Conservation (phyloP, 37 sponge, comb jelly and placozoan species). For the Haliclona indistincta region DNA sequence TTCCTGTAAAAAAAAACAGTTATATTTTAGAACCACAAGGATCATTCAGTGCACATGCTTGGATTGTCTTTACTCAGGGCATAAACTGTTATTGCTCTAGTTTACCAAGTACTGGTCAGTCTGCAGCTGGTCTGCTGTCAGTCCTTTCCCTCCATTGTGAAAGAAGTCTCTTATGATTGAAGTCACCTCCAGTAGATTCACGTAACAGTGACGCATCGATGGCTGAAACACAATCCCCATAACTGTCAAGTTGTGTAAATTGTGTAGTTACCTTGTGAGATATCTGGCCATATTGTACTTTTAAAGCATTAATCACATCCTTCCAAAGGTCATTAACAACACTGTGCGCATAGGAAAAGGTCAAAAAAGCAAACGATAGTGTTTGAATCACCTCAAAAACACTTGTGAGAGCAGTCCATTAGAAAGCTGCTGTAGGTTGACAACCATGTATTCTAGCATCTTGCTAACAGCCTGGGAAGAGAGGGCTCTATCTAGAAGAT, state of each 20-base stretch:
- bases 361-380: too few relatives aligned
- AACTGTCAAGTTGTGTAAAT: too few relatives aligned
- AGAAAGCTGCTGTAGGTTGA: conserved; percentile 35
- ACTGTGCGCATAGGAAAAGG: background rate
- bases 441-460: conserved; percentile 29
- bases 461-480: conserved; percentile 11
- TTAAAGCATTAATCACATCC: background rate
- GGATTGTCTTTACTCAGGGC: too few relatives aligned
- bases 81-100: too few relatives aligned
- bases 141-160: conserved; percentile 47
- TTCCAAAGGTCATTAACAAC: conserved; percentile 32
- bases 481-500: background rate
- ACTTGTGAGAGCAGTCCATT: conserved; percentile 15
- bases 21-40: too few relatives aligned
- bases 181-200: background rate
- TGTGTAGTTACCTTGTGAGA: too few relatives aligned
- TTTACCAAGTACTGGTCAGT: conserved; percentile 27
- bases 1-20: too few relatives aligned
- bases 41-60: too few relatives aligned
- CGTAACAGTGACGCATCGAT: conserved; percentile 3
- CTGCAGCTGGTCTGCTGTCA: conserved; percentile 9
- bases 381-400: conserved; percentile 27
- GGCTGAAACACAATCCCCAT: too few relatives aligned
- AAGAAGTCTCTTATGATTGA: conserved; percentile 35
- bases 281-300: background rate